Conservation (phyloP, 2,797 vertebrate genomes). For the Muscicapa comitata region DNA sequence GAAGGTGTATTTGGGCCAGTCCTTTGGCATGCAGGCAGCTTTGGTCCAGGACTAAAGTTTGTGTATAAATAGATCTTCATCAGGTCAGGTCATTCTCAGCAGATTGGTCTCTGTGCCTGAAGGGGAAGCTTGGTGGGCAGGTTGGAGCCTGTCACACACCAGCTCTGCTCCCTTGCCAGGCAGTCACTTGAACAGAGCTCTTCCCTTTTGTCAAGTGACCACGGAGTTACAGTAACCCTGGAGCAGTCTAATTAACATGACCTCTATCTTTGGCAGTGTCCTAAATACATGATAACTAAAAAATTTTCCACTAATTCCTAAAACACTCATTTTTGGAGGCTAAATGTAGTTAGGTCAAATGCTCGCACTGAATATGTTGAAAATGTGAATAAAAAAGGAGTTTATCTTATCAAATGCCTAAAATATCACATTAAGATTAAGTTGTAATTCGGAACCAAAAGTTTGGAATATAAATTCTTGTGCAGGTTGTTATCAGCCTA, state of each 20-base stretch:
- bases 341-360: constrained; percentile 3
- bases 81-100: constrained; percentile 38
- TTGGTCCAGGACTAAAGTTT: background rate
- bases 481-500: background rate
- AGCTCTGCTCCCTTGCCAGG: constrained; percentile 19
- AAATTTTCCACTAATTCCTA: constrained; percentile 44
- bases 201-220: constrained; percentile 41
- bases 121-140: constrained; percentile 36
- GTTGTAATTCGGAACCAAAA: background rate
- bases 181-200: background rate
- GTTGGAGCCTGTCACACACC: background rate
- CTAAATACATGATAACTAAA: constrained; percentile 52
- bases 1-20: background rate
- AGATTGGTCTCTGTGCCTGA: constrained; percentile 54
- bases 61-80: constrained; percentile 21
- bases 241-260: constrained; percentile 62
- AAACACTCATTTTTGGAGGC: background rate
- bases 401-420: background rate
- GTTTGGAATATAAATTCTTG: background rate
- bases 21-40: background rate
- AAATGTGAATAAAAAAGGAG: background rate
- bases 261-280: constrained; percentile 51
- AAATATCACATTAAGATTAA: background rate
- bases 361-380: background rate
- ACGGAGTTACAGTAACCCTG: constrained; percentile 32